phyloP scores from a whole-genome alignment of 2,113 vertebrate species.

The Neotoma lepida region DNA sequence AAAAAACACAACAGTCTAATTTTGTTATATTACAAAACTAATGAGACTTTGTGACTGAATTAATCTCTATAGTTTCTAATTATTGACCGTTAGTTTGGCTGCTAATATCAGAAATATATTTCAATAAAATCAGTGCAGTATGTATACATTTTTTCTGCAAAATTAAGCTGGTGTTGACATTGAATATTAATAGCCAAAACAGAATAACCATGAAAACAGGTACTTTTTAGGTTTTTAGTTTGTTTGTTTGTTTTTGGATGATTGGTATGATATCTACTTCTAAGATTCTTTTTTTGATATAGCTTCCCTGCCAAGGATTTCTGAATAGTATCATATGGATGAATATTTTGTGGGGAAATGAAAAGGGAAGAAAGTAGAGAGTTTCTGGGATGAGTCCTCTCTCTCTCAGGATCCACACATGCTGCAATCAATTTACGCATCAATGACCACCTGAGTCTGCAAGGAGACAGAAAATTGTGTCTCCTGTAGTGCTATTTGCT shows the following conservation, averaged over 20 bases:
- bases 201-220: background rate
- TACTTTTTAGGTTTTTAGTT: background rate
- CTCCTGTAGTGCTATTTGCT: too few relatives aligned
- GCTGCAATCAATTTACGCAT: background rate
- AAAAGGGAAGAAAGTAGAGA: background rate
- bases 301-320: background rate
- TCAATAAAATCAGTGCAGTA: background rate
- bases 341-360: background rate
- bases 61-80: background rate
- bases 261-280: background rate
- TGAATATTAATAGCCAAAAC: background rate
- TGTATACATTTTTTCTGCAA: background rate
- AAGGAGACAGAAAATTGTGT: background rate
- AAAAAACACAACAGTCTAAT: background rate
- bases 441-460: fast-evolving
- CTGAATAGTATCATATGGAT: too few relatives aligned
- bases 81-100: background rate
- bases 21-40: background rate
- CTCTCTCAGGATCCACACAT: background rate
- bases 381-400: background rate
- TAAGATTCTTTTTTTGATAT: background rate
- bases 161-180: background rate
- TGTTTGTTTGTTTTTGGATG: background rate
- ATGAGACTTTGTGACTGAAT: background rate
- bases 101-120: background rate